Evolutionary conservation across 2,888 invertebrate species (phyloP).

Genomic region (Catotricha subobsoleta): DNA sequence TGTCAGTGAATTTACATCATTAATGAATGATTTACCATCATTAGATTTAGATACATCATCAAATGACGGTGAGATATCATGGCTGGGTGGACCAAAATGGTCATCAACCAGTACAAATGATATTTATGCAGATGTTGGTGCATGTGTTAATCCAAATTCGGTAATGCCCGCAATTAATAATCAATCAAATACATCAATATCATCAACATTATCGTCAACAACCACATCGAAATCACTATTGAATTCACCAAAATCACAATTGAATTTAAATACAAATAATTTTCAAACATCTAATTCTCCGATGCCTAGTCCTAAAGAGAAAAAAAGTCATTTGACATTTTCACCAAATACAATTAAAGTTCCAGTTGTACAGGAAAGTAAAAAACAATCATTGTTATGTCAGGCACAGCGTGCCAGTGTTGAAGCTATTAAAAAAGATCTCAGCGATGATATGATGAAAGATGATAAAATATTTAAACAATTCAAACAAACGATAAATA

Average conservation of each 20-base stretch:
- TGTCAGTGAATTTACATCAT: slow-evolving; percentile 43
- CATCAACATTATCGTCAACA: not conserved
- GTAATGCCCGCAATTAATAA: slow-evolving; percentile 58
- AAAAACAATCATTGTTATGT: slow-evolving; percentile 11
- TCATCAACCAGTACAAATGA: slow-evolving; percentile 40
- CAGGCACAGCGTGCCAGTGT: slow-evolving; percentile 14
- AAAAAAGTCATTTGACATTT: slow-evolving; percentile 52
- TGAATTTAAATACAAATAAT: slow-evolving; percentile 18
- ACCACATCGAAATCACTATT: slow-evolving; percentile 13
- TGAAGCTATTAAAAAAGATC: slow-evolving; percentile 45
- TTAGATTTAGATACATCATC: slow-evolving; percentile 27
- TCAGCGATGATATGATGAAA: slow-evolving; percentile 37
- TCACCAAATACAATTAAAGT: slow-evolving; percentile 52
- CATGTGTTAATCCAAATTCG: slow-evolving; percentile 62
- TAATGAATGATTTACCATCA: slow-evolving; percentile 27
- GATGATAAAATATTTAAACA: slow-evolving; percentile 25
- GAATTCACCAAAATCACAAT: slow-evolving; percentile 21
- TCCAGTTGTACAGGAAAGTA: slow-evolving; percentile 30
- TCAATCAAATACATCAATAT: slow-evolving; percentile 18
- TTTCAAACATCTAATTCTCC: slow-evolving; percentile 25
- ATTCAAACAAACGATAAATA: slow-evolving; percentile 10
- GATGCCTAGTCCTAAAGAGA: slow-evolving; percentile 43
- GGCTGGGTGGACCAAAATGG: slow-evolving; percentile 21
- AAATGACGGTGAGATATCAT: slow-evolving; percentile 18
- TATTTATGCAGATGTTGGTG: slow-evolving; percentile 56